These are phyloP conservation scores for Siphlonurus alternatus DNA, from an alignment of 2,888 invertebrate species.

Conservation along the genomic window DNA sequence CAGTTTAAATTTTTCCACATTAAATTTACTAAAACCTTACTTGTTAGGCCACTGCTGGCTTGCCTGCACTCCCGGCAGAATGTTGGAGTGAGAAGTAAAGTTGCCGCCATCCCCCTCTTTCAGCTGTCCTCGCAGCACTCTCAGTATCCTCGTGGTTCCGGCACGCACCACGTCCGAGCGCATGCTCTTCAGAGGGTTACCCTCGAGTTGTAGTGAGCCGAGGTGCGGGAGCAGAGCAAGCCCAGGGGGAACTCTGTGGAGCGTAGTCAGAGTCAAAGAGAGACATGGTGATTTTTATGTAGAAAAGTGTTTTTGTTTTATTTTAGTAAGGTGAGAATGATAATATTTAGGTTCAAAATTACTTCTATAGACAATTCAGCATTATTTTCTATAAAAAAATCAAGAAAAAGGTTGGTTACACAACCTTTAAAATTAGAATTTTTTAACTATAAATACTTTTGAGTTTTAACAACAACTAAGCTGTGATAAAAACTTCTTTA, in stretches of 20 bases:
- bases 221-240: constrained; percentile 55
- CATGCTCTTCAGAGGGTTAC: constrained; percentile 68
- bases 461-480: no score
- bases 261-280: constrained; percentile 6
- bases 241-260: constrained; percentile 44
- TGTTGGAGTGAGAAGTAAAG: not conserved
- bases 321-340: not conserved
- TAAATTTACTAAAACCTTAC: not conserved
- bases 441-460: no score
- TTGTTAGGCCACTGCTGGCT: not conserved
- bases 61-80: not conserved
- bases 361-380: not conserved
- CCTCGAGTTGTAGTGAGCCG: constrained; percentile 66
- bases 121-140: constrained; percentile 26
- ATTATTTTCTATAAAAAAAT: no score
- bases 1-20: no score
- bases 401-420: no score
- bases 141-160: constrained; percentile 67
- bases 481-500: no score
- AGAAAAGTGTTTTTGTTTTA: not conserved
- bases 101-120: not conserved
- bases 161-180: constrained; percentile 67
- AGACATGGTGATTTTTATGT: not conserved
- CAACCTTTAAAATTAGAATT: no score
- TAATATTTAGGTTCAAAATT: not conserved